A percentile compares a stretch with the other conserved stretches of the same genome.
phyloP scores from a whole-genome alignment of 2,113 vertebrate genomes.

The Neopipo cinnamomea region DNA sequence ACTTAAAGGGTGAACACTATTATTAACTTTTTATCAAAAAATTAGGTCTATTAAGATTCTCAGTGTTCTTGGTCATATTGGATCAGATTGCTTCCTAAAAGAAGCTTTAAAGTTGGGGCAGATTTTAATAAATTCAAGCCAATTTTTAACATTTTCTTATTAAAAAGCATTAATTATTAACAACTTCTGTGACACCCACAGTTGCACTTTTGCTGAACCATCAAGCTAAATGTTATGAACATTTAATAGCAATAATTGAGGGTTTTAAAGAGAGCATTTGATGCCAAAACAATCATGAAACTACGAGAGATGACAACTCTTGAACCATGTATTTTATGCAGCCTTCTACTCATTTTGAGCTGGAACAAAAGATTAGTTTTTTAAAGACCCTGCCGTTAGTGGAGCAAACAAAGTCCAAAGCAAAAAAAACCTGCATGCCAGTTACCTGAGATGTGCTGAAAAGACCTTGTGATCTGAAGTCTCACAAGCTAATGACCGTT shows the following conservation, averaged over 20 bases:
- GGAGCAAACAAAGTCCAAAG: background rate
- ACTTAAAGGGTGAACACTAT: background rate
- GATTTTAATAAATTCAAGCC: constrained; percentile 18
- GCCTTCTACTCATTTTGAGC: background rate
- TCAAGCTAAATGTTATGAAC: background rate
- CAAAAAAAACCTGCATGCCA: background rate
- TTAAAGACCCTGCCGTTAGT: background rate
- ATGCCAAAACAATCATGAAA: background rate
- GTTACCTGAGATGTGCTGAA: background rate
- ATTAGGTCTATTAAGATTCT: background rate
- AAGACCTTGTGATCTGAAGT: background rate
- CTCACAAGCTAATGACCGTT: constrained; percentile 4
- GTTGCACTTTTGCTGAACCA: background rate
- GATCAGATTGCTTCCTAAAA: background rate
- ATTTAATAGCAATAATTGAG: background rate
- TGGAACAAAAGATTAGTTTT: background rate
- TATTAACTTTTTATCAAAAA: background rate
- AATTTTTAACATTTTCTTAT: background rate
- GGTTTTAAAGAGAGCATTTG: background rate
- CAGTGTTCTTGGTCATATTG: background rate
- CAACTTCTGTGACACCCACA: background rate
- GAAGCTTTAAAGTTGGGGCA: background rate
- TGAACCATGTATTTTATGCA: background rate
- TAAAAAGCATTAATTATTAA: constrained; percentile 28
- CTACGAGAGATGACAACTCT: background rate